Conservation (phyloP, 2,113 vertebrate species). For the Brevimyrus niger region DNA sequence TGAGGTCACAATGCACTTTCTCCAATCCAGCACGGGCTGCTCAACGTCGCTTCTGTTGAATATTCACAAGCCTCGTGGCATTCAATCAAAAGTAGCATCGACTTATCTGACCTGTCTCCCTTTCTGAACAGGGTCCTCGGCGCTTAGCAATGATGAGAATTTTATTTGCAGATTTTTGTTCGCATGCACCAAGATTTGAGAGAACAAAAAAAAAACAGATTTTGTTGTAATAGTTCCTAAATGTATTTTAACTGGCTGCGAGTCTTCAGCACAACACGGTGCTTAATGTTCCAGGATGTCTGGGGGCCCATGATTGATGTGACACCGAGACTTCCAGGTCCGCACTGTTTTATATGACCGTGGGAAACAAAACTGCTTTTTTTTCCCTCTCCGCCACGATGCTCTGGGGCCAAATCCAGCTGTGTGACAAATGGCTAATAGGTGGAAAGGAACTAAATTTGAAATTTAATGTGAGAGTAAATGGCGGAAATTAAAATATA, state of each 20-base stretch:
- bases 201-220: slow-evolving; percentile 20
- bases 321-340: neutral
- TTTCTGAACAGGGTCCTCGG: neutral
- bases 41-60: neutral
- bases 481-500: neutral
- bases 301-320: slow-evolving; percentile 21
- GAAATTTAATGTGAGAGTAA: neutral
- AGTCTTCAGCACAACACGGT: slow-evolving; percentile 10
- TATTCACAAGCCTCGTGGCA: neutral
- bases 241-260: slow-evolving; percentile 32
- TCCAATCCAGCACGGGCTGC: neutral
- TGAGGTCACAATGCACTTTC: neutral
- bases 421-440: slow-evolving; percentile 11
- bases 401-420: neutral
- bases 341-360: neutral
- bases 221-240: slow-evolving; percentile 30
- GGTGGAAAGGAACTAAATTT: neutral
- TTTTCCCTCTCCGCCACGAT: neutral
- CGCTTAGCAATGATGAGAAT: neutral
- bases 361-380: neutral
- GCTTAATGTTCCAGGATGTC: slow-evolving; percentile 28
- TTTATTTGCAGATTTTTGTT: slow-evolving; percentile 19
- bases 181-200: neutral
- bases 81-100: neutral
- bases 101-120: neutral